These are phyloP conservation scores for Carassius gibelio DNA, from an alignment of 2,113 vertebrate genomes.

Conservation along the genomic window DNA sequence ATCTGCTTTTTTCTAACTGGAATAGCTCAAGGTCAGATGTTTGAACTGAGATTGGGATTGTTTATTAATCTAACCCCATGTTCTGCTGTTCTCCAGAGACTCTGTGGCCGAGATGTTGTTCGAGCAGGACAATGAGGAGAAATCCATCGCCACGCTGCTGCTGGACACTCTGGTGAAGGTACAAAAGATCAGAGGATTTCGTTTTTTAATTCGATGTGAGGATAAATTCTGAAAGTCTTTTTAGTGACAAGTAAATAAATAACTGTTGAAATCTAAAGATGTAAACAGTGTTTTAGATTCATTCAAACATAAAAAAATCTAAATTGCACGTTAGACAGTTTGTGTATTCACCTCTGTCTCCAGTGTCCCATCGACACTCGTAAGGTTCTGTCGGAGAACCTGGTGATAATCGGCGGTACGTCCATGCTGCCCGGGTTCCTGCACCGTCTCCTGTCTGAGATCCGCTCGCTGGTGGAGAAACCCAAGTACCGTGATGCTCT, in stretches of 20 bases:
- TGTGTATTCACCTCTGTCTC: neutral
- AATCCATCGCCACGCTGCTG: slow-evolving; percentile 92
- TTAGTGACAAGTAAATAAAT: too few species aligned
- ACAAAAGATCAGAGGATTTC: neutral
- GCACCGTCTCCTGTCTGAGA: slow-evolving; percentile 91
- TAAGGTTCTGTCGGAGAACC: slow-evolving; percentile 93
- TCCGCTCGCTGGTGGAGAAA: slow-evolving; percentile 90
- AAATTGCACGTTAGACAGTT: too few species aligned
- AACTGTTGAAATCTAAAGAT: too few species aligned
- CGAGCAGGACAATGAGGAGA: slow-evolving; percentile 98
- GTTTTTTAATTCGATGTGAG: too few species aligned
- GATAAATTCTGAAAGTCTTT: too few species aligned
- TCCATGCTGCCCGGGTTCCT: slow-evolving; percentile 95
- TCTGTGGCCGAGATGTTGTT: slow-evolving; percentile 94
- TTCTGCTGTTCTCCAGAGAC: slow-evolving; percentile 76
- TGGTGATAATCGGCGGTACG: slow-evolving; percentile 92
- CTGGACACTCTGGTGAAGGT: slow-evolving; percentile 94
- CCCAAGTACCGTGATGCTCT: slow-evolving; percentile 88
- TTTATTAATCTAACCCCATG: too few species aligned
- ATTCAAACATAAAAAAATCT: too few species aligned
- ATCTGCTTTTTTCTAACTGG: too few species aligned
- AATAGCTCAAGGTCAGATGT: too few species aligned
- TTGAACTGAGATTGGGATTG: too few species aligned
- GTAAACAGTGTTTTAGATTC: too few species aligned
- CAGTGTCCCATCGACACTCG: slow-evolving; percentile 96